A percentile compares a stretch with the other conserved stretches of the same genome.
phyloP scores from a whole-genome alignment of 2,113 vertebrate species.

The Rhadina sibilatrix region DNA sequence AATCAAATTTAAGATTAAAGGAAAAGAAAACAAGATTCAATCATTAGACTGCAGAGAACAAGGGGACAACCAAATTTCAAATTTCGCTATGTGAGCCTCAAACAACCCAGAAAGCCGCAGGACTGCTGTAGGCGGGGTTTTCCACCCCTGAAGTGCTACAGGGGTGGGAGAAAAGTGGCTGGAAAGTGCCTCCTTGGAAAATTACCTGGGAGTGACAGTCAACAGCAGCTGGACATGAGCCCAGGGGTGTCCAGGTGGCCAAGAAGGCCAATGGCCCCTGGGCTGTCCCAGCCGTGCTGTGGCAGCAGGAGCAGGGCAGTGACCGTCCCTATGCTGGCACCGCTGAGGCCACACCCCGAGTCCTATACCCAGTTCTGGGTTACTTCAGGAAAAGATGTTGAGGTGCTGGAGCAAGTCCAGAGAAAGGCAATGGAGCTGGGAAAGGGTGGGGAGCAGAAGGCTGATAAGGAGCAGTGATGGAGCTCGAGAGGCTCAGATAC shows the following conservation, averaged over 20 bases:
- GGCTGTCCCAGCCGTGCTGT: not conserved
- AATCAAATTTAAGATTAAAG: not conserved
- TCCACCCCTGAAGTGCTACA: not conserved
- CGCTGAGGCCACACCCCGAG: not conserved
- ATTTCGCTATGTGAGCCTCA: rapidly evolving
- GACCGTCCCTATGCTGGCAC: rapidly evolving
- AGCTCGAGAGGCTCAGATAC: not conserved
- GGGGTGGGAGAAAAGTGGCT: not conserved
- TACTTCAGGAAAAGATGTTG: not conserved
- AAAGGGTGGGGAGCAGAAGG: not conserved
- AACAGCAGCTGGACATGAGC: not conserved
- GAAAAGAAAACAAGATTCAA: not conserved
- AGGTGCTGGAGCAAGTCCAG: not conserved
- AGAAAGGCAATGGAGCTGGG: not conserved
- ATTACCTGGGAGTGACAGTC: not conserved
- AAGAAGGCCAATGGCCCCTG: not conserved
- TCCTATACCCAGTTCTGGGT: not conserved
- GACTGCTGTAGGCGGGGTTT: not conserved
- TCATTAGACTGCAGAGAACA: not conserved
- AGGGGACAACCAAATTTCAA: not conserved
- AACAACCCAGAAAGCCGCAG: rapidly evolving
- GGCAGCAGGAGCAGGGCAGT: not conserved
- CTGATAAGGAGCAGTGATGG: not conserved
- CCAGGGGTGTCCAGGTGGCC: not conserved
- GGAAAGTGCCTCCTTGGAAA: not conserved